A percentile compares a stretch with the other conserved stretches of the same genome.
These are phyloP conservation scores for Diarsia mendica DNA, from an alignment of 2,888 invertebrate species.

Conservation along the genomic window DNA sequence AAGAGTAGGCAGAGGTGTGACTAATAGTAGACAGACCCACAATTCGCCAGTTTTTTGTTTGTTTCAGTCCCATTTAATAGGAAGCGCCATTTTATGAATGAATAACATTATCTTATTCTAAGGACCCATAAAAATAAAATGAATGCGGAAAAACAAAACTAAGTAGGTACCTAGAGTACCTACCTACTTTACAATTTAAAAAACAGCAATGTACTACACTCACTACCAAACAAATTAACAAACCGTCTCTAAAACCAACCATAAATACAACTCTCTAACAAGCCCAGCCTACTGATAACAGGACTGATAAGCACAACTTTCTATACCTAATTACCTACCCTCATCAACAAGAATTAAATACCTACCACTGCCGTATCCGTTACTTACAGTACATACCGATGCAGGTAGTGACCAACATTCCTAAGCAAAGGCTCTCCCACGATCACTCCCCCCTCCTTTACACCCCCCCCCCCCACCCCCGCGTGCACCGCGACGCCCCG, in stretches of 20 bases:
- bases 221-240: not conserved
- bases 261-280: conserved; percentile 3
- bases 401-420: conserved; percentile 78
- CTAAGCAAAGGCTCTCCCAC: conserved; percentile 78
- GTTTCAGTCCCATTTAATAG: too few relatives aligned
- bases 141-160: not conserved
- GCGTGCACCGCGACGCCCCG: conserved; percentile 70
- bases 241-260: not conserved
- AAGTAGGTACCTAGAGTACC: too few relatives aligned
- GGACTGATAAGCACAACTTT: conserved; percentile 32
- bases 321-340: conserved; percentile 24
- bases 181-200: not conserved
- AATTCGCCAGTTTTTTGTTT: too few relatives aligned
- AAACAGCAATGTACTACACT: too few relatives aligned
- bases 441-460: conserved; percentile 62
- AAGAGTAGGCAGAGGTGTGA: too few relatives aligned
- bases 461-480: not conserved
- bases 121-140: not conserved
- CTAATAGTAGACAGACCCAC: too few relatives aligned
- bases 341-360: conserved; percentile 30
- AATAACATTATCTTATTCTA: not conserved
- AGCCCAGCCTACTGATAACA: conserved; percentile 36
- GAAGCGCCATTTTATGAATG: not conserved
- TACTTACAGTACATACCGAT: conserved; percentile 74
- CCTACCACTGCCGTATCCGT: conserved; percentile 65